Evolutionary conservation across 2,113 vertebrate genomes (phyloP).

Genomic region (Aptenodytes patagonicus): DNA sequence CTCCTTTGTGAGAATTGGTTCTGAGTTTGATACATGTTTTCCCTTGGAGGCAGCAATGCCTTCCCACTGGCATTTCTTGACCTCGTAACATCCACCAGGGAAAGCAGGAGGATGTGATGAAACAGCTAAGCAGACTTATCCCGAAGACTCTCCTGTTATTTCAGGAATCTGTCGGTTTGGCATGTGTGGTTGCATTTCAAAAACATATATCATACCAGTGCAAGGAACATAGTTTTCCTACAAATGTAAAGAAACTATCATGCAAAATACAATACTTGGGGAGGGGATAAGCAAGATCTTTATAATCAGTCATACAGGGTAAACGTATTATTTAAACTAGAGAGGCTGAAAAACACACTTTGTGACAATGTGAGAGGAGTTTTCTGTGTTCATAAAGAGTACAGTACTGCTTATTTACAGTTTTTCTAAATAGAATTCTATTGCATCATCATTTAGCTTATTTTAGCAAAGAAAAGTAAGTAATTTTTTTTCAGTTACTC

Average conservation of each 20-base stretch:
- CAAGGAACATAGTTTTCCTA: not conserved
- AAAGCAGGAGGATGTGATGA: not conserved
- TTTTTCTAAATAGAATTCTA: not conserved
- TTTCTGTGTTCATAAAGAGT: not conserved
- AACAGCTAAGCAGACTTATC: not conserved
- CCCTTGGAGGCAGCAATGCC: not conserved
- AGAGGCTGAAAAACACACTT: not conserved
- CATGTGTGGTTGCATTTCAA: not conserved
- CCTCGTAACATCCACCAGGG: not conserved
- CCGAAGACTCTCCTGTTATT: not conserved
- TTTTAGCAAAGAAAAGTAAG: not conserved
- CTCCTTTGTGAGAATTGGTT: not conserved
- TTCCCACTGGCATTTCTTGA: not conserved
- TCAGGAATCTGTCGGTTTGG: not conserved
- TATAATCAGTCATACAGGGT: not conserved
- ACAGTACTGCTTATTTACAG: not conserved
- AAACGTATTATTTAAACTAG: not conserved
- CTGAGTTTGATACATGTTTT: not conserved
- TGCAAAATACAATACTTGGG: not conserved
- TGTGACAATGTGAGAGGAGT: not conserved
- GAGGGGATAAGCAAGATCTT: not conserved
- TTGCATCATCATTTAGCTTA: not conserved
- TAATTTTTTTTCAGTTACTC: not conserved
- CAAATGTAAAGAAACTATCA: not conserved
- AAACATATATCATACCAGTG: not conserved